These are phyloP conservation scores for Sebastes diploproa DNA, from an alignment of 2,797 vertebrate genomes.

Conservation along the genomic window DNA sequence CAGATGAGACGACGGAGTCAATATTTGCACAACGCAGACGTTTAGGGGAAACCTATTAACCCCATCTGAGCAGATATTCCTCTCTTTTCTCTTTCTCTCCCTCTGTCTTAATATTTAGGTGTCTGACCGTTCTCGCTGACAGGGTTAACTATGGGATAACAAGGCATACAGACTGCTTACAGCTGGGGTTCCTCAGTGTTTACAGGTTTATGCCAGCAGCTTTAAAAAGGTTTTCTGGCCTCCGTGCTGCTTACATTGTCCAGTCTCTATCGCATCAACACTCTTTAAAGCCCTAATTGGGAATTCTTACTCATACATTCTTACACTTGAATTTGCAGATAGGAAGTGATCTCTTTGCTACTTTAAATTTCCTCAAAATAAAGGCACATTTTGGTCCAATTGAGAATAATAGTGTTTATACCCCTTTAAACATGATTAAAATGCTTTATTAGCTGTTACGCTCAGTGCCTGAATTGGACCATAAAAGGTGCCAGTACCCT, in stretches of 20 bases:
- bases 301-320: slow-evolving; percentile 10
- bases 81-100: neutral
- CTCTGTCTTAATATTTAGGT: slow-evolving; percentile 42
- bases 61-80: slow-evolving; percentile 9
- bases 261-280: slow-evolving; percentile 43
- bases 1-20: slow-evolving; percentile 59
- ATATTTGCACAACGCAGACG: slow-evolving; percentile 69
- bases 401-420: neutral
- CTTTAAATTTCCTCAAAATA: neutral
- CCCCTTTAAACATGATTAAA: neutral
- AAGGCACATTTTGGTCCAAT: neutral
- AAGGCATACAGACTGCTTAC: slow-evolving; percentile 48
- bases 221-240: slow-evolving; percentile 51
- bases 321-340: neutral
- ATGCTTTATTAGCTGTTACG: neutral
- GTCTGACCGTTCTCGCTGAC: slow-evolving; percentile 43
- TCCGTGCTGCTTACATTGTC: slow-evolving; percentile 47
- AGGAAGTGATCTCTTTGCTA: neutral
- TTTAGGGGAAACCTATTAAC: slow-evolving; percentile 63
- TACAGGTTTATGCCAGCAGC: slow-evolving; percentile 43
- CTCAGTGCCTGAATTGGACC: neutral
- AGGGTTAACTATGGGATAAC: slow-evolving; percentile 49
- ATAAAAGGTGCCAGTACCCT: no score
- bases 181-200: slow-evolving; percentile 40
- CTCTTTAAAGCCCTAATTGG: slow-evolving; percentile 16